Evolutionary conservation across 2,113 vertebrate genomes (phyloP), one percentile per base, ranked within the genome.

Genomic region (Nannospalax galili): DNA sequence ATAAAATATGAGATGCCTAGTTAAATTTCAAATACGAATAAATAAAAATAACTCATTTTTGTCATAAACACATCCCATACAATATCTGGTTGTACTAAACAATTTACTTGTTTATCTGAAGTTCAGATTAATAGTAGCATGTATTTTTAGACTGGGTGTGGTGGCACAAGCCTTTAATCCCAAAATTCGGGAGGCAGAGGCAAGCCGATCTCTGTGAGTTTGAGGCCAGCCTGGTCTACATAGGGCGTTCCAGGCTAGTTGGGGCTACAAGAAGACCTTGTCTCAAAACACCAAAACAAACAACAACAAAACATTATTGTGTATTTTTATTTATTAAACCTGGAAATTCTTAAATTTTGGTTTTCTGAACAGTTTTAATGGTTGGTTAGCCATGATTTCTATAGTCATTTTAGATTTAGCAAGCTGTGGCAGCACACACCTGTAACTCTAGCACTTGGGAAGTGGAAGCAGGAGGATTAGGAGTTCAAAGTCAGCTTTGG

Each of bases 281-380:
- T n/a, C n/a, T n/a, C n/a, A n/a, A n/a, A n/a, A n/a, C n/a, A n/a
- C n/a, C n/a, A n/a, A n/a, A n/a, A n/a, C n/a, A n/a, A n/a, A n/a
- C n/a, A n/a, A n/a, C n/a, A n/a, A n/a, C n/a, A n/a, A n/a, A n/a
- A n/a, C n/a, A n/a, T n/a, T n/a, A n/a, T n/a, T n/a, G n/a, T 45
- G 17, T 65, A 58, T 52, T 91, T 90, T 85, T 91, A 82, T 85
- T 88, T 92, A 93, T 60, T 84, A 92, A 92, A 69, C 58, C 42
- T 95, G 30, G 12, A 42, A 90, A 65, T 64, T 22, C 17, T 70
- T 37, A 95, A 70, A 9, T 35, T 30, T 95, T 35, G 35, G 14
- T 86, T 95, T 94, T 91, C 48, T 48, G 22, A 81, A 28, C 3
- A 8, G 14, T 58, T n/a, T 80, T 58, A n/a, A 92, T 72, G 35